These are phyloP conservation scores for Sternotherus odoratus DNA, from an alignment of 2,797 vertebrate species.

Conservation along the genomic window DNA sequence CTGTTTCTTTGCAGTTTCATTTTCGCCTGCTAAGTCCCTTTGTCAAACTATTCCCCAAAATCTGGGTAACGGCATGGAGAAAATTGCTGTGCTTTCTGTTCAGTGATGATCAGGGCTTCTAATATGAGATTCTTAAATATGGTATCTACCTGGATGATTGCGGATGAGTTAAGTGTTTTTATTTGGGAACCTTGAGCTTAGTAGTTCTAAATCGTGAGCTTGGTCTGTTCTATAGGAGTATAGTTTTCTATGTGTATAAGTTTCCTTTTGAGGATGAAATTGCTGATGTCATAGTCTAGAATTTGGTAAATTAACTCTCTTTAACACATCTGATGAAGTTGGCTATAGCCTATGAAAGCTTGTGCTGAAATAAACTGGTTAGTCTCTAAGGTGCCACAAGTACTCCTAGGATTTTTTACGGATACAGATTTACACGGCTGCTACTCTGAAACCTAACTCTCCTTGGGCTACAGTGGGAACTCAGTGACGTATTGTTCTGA, in stretches of 20 bases:
- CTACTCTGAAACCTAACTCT: not conserved
- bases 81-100: not conserved
- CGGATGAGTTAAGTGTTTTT: slow-evolving; percentile 12
- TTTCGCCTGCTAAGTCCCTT: not conserved
- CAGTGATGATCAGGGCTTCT: not conserved
- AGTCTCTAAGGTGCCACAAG: too few relatives aligned
- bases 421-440: too few relatives aligned
- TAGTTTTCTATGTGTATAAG: not conserved
- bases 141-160: not conserved
- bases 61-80: not conserved
- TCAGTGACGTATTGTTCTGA: not conserved
- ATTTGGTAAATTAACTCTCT: slow-evolving; percentile 32
- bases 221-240: not conserved
- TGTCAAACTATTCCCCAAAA: not conserved
- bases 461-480: slow-evolving; percentile 26
- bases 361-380: too few relatives aligned
- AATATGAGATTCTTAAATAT: not conserved
- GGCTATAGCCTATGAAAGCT: too few relatives aligned
- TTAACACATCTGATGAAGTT: not conserved
- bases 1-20: not conserved
- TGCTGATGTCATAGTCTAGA: not conserved
- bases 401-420: too few relatives aligned
- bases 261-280: not conserved
- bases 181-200: slow-evolving; percentile 2
- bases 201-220: not conserved